Evolutionary conservation across 1,140 invertebrate species (phyloP).

Genomic region (Procambarus clarkii): DNA sequence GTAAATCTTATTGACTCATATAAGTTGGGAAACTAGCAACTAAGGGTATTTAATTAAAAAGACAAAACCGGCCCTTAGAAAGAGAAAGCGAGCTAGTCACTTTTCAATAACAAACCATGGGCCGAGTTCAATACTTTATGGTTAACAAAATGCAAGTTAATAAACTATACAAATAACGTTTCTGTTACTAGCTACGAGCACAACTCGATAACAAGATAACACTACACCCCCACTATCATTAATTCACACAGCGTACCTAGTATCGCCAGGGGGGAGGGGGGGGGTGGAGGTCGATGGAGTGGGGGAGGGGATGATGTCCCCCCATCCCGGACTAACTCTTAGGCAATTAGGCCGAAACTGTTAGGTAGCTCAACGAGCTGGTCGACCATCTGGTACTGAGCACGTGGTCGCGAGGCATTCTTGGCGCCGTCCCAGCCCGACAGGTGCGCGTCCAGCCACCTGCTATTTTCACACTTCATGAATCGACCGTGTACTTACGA

Average conservation of each 20-base stretch:
- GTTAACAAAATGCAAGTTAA: no score
- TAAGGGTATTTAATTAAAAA: no score
- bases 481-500: not conserved
- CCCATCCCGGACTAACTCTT: not conserved
- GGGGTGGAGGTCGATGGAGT: not conserved
- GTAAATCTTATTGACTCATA: no score
- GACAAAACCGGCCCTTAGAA: no score
- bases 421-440: not conserved
- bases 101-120: no score
- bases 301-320: no score
- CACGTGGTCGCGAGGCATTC: not conserved
- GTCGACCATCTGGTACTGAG: not conserved
- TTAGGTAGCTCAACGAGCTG: not conserved
- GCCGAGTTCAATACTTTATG: no score
- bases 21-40: no score
- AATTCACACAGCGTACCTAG: not conserved
- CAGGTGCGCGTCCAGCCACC: not conserved
- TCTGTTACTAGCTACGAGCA: not conserved
- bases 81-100: no score
- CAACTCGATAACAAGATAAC: not conserved
- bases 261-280: not conserved
- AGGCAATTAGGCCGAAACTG: not conserved
- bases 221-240: not conserved
- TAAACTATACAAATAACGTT: no score
- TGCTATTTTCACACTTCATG: slow-evolving; percentile 10